These are phyloP conservation scores for Homarus americanus DNA, from an alignment of 1,140 invertebrate genomes.

Conservation along the genomic window DNA sequence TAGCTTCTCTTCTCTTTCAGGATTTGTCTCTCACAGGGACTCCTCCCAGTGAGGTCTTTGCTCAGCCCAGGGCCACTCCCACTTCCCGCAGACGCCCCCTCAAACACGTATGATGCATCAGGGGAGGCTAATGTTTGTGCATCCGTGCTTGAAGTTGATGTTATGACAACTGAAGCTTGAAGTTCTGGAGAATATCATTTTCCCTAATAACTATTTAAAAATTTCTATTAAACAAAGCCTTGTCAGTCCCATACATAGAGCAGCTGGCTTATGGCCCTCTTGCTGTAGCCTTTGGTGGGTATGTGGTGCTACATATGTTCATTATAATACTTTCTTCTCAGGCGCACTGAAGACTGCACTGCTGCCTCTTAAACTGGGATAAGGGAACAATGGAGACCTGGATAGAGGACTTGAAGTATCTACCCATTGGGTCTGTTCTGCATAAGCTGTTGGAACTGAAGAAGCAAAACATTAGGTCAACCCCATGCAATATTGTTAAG, in stretches of 20 bases:
- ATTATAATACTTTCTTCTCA: conserved; percentile 30
- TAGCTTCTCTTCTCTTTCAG: conserved; percentile 57
- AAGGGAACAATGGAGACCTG: conserved; percentile 12
- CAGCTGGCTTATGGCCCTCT: neutral
- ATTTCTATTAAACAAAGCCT: neutral
- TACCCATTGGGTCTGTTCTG: neutral
- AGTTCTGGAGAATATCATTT: conserved; percentile 5
- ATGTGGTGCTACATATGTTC: conserved; percentile 14
- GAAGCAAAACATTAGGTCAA: neutral
- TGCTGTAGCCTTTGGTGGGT: neutral
- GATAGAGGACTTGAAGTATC: conserved; percentile 18
- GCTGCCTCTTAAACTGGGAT: conserved; percentile 7
- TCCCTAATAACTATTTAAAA: neutral
- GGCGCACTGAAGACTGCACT: conserved; percentile 57
- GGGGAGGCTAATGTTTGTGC: conserved; percentile 25
- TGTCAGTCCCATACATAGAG: conserved; percentile 5
- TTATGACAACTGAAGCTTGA: conserved; percentile 13
- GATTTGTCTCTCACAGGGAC: conserved; percentile 66
- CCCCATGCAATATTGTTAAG: neutral
- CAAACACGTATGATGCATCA: conserved; percentile 58
- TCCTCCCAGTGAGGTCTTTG: conserved; percentile 61
- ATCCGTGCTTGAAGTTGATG: conserved; percentile 16
- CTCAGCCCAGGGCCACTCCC: conserved; percentile 65
- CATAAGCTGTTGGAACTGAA: neutral
- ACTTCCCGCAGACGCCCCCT: conserved; percentile 64